phyloP scores from a whole-genome alignment of 2,888 invertebrate genomes.

The Morpho helenor region DNA sequence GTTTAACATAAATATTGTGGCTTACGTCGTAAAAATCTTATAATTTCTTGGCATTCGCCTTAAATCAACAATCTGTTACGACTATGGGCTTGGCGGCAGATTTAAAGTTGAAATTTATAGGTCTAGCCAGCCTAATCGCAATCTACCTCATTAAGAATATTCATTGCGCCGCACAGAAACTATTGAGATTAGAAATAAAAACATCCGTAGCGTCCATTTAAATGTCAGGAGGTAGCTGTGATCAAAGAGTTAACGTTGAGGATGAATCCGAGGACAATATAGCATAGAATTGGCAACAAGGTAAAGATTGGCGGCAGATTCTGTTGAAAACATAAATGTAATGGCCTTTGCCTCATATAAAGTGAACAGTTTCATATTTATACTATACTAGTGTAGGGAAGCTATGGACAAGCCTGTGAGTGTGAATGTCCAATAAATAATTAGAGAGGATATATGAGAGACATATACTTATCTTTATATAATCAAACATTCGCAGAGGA shows the following conservation, averaged over 20 bases:
- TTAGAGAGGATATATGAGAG: too few relatives aligned
- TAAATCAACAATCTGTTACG: not conserved
- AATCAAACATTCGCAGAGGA: too few relatives aligned
- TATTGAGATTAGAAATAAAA: constrained; percentile 23
- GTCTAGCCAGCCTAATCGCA: constrained; percentile 11
- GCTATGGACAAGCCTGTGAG: too few relatives aligned
- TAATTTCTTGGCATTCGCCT: constrained; percentile 1
- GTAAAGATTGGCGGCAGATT: constrained; percentile 13
- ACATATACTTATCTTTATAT: too few relatives aligned
- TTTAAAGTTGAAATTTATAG: constrained; percentile 18
- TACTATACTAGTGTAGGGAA: too few relatives aligned
- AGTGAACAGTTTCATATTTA: too few relatives aligned
- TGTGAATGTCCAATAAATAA: too few relatives aligned
- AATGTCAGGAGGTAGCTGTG: constrained; percentile 14
- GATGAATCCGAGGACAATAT: not conserved
- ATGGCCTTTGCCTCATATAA: too few relatives aligned
- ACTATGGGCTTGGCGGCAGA: constrained; percentile 12
- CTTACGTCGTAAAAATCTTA: not conserved
- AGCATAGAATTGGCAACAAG: not conserved
- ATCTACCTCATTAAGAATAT: constrained; percentile 14
- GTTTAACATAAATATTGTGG: too few relatives aligned
- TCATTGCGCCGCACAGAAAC: constrained; percentile 9
- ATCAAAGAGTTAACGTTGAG: not conserved
- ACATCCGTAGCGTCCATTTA: constrained; percentile 17
- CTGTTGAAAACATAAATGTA: not conserved